Percentiles rank a stretch among this genome's conserved stretches.
Evolutionary conservation across 35 echinoderm and acorn worm species (phyloP).

Genomic region (Acanthaster planci): DNA sequence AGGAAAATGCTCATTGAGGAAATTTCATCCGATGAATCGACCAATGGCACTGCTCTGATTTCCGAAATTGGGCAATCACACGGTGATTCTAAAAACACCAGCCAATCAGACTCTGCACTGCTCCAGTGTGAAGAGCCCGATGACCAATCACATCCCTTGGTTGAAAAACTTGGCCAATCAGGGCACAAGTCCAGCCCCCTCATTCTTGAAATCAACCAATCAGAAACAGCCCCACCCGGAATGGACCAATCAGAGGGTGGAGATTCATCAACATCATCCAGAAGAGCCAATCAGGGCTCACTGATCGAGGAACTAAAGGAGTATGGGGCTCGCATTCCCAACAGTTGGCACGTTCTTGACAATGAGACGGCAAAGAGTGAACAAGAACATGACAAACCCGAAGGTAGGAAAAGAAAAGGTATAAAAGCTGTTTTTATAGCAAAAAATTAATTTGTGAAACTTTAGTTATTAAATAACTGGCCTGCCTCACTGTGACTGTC

Average conservation of each 20-base stretch:
- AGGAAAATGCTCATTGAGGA: conserved; percentile 80
- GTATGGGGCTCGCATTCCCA: conserved; percentile 55
- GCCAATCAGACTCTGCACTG: conserved; percentile 24
- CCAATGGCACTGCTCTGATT: background rate
- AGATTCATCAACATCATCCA: background rate
- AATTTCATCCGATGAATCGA: conserved; percentile 7
- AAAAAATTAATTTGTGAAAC: too few species aligned
- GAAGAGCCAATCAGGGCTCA: background rate
- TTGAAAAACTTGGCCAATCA: conserved; percentile 19
- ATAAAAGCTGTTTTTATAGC: too few species aligned
- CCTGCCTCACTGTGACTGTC: too few species aligned
- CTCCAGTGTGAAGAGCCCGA: conserved; percentile 25
- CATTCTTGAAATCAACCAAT: conserved; percentile 2
- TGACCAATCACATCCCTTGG: background rate
- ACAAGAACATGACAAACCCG: background rate
- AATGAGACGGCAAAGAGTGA: conserved; percentile 12
- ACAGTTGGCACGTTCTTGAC: conserved; percentile 64
- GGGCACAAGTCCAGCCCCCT: background rate
- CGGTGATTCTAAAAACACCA: background rate
- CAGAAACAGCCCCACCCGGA: background rate
- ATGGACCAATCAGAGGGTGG: conserved; percentile 21
- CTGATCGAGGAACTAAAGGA: conserved; percentile 34
- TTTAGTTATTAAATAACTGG: too few species aligned
- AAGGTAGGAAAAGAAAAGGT: background rate
- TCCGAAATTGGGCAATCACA: conserved; percentile 5